Conservation (phyloP, 2,888 invertebrate species). For the Alloplasta piceator region DNA sequence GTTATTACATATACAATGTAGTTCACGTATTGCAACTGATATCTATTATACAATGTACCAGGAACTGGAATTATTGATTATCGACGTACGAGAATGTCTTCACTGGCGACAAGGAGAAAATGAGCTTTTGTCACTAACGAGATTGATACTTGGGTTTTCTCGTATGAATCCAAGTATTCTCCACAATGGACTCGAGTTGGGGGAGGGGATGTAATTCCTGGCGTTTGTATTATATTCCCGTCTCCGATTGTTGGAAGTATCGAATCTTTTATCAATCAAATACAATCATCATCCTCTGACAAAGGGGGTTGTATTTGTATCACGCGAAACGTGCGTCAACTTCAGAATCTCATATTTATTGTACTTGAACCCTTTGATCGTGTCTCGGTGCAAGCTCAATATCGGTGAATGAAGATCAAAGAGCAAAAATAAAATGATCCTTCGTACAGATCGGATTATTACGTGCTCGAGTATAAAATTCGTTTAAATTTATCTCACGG, state of each 20-base stretch:
- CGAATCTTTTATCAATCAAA: no score
- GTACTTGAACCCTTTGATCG: no score
- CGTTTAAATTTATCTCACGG: no score
- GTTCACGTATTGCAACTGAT: constrained; percentile 1
- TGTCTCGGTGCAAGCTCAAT: background rate
- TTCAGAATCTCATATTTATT: no score
- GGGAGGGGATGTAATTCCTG: background rate
- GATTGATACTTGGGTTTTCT: background rate
- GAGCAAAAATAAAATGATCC: no score
- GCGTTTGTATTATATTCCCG: background rate
- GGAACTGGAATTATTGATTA: constrained; percentile 48
- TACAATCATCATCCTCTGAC: background rate
- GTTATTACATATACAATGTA: background rate
- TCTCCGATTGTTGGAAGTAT: background rate
- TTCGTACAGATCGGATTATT: no score
- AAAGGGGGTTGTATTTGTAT: background rate
- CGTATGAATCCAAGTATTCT: background rate
- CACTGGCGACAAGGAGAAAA: constrained; percentile 21
- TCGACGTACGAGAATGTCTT: constrained; percentile 26
- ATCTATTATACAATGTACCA: constrained; percentile 22
- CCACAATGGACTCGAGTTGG: no score
- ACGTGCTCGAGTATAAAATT: no score
- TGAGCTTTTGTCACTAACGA: constrained; percentile 15
- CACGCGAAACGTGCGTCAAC: background rate
- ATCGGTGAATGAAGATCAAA: background rate